Conservation (phyloP, 2,888 invertebrate genomes). For the Tinea pellionella region DNA sequence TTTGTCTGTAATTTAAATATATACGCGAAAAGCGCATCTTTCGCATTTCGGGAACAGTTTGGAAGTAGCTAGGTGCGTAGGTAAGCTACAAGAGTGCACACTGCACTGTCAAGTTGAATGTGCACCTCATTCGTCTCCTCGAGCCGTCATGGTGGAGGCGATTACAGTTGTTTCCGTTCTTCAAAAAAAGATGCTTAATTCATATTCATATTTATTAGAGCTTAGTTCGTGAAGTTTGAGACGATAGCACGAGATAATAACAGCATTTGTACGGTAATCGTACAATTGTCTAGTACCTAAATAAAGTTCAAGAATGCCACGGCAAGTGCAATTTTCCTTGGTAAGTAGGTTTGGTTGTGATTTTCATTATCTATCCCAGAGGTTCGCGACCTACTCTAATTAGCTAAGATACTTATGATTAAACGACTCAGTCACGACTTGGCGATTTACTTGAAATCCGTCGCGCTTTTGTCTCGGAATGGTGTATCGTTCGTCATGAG, state of each 20-base stretch:
- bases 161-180: no score
- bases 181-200: no score
- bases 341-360: slow-evolving; percentile 57
- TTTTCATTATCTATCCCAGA: slow-evolving; percentile 60
- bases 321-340: slow-evolving; percentile 54
- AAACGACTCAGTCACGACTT: slow-evolving; percentile 60
- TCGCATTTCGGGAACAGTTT: no score
- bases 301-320: slow-evolving; percentile 43
- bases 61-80: no score
- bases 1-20: no score
- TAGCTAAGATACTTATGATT: slow-evolving; percentile 65
- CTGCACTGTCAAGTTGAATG: no score
- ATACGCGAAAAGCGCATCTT: no score
- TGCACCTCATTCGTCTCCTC: no score
- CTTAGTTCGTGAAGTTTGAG: not conserved
- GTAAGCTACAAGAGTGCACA: no score
- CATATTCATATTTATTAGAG: not conserved
- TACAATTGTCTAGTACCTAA: slow-evolving; percentile 14
- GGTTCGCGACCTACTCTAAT: slow-evolving; percentile 66
- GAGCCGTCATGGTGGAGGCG: no score
- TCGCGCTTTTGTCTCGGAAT: slow-evolving; percentile 51
- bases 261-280: not conserved
- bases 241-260: not conserved
- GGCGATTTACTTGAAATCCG: slow-evolving; percentile 59
- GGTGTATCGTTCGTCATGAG: slow-evolving; percentile 38